Base-by-base conservation (phyloP, 2,888 invertebrate species). In the Pyralis farinalis region DNA sequence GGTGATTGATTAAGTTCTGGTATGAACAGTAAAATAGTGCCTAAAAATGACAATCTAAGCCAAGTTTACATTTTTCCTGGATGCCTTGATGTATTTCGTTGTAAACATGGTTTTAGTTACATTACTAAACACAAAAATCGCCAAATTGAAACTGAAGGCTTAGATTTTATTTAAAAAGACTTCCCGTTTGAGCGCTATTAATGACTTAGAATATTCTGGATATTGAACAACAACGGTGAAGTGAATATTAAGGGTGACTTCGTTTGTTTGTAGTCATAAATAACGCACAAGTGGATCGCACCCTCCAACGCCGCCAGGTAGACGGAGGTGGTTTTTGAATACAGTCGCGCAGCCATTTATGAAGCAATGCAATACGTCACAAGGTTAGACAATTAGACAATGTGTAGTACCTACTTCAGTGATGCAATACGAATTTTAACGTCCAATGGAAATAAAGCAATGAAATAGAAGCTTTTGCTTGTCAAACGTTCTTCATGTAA, bases 321-420 rank as follows among this genome's bases (percentile, higher is more conserved):
- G 22, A 2, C 30, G 37, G n/a, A 31, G 37, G 30, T 37, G 30
- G 36, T 34, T 8, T 10, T 27, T 12, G 5, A 8, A 27, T 12
- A n/a, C 36, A 37, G 30, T 37, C 30, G 37, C 37, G 5, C 12
- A 37, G 37, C 37, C 29, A 37, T 37, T 30, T 37, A 10, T 29
- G 37, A 30, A 37, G 37, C 36, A 29, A 36, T 37, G 31, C 37
- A 37, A 11, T 37, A 30, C 30, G 31, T 30, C 37, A 29, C 30
- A 31, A 31, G 30, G 37, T 29, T 22, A 6, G 7, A 29, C 34
- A 22, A 35, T 29, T 22, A 6, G 7, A 29, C 34, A 22, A 35
- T n/a, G 8, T 25, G 25, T 2, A 8, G n/a, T 29, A 30, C 3
- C 9, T 10, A 20, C n/a, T n/a, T 16, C 20, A 22, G 21, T 37